phyloP scores from a whole-genome alignment of 2,888 invertebrate species.

The Rhagonycha lutea region DNA sequence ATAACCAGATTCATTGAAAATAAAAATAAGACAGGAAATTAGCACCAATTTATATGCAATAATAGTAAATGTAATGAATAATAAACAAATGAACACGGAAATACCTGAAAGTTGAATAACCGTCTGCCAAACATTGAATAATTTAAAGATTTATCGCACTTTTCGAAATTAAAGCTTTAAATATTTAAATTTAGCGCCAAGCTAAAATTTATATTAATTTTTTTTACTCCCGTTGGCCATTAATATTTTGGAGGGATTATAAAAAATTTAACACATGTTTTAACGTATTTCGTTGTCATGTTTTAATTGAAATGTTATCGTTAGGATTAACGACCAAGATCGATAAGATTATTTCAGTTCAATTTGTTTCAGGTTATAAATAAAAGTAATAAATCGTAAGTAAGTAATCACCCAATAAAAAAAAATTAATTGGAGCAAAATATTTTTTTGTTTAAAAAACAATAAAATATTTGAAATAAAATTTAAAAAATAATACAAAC shows the following conservation, averaged over 20 bases:
- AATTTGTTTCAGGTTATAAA: not conserved
- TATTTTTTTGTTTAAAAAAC: not conserved
- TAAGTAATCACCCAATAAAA: not conserved
- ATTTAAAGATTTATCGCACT: not conserved
- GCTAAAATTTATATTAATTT: not conserved
- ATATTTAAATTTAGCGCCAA: not conserved
- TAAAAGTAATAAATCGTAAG: not conserved
- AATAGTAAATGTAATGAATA: slow-evolving; percentile 4
- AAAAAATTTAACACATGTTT: not conserved
- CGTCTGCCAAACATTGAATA: slow-evolving; percentile 14
- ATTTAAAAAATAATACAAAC: not conserved
- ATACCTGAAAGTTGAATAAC: slow-evolving; percentile 26
- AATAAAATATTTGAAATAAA: not conserved
- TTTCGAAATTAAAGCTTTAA: not conserved
- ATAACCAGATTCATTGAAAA: not conserved
- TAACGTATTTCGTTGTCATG: not conserved
- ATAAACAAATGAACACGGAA: slow-evolving; percentile 26
- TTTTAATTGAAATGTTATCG: not conserved
- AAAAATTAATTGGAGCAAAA: not conserved
- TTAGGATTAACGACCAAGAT: not conserved
- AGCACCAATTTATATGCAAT: slow-evolving; percentile 1
- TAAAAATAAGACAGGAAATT: slow-evolving; percentile 9
- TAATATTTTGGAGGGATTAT: not conserved
- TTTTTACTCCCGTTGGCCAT: not conserved
- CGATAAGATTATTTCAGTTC: not conserved